phyloP scores from a whole-genome alignment of 92 coral and sea anemone genomes.

The Heliopora coerulea region DNA sequence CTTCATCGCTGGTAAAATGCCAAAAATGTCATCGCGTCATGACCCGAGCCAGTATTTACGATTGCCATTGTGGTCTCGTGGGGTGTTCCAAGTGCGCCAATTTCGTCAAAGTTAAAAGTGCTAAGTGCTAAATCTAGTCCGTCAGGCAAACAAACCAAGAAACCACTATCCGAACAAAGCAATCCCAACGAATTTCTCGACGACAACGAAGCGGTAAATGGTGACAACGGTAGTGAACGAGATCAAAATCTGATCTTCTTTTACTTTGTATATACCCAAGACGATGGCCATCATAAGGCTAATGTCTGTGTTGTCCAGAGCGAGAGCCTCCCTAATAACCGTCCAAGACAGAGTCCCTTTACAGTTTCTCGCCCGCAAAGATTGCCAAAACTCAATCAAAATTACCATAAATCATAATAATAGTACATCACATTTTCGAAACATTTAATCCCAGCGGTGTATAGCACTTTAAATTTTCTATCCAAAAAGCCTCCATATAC shows the following conservation, averaged over 20 bases:
- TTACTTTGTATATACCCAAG: slow-evolving; percentile 54
- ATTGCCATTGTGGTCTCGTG: slow-evolving; percentile 36
- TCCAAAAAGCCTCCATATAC: too few species aligned
- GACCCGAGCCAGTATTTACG: slow-evolving; percentile 18
- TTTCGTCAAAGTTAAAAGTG: slow-evolving; percentile 14
- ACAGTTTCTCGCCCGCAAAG: too few species aligned
- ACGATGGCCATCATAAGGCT: slow-evolving; percentile 58
- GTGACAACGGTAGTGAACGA: not conserved
- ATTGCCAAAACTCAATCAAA: too few species aligned
- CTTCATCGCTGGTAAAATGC: slow-evolving; percentile 2
- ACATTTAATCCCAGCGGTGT: too few species aligned
- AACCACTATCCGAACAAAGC: not conserved
- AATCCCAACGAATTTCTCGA: slow-evolving; percentile 13
- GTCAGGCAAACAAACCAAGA: slow-evolving; percentile 1
- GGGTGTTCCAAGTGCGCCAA: slow-evolving; percentile 33
- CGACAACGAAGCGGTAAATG: slow-evolving; percentile 15
- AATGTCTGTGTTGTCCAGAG: slow-evolving; percentile 48
- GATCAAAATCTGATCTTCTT: slow-evolving; percentile 35
- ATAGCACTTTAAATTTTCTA: too few species aligned
- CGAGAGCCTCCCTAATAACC: too few species aligned
- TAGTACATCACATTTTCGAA: too few species aligned
- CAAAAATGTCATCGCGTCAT: slow-evolving; percentile 19
- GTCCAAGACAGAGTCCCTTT: too few species aligned
- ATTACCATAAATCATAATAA: too few species aligned
- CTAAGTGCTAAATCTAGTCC: slow-evolving; percentile 39